Percentiles rank a stretch among this genome's conserved stretches.
phyloP scores from a whole-genome alignment of 1,140 invertebrate species.

The Reticulitermes speratus region DNA sequence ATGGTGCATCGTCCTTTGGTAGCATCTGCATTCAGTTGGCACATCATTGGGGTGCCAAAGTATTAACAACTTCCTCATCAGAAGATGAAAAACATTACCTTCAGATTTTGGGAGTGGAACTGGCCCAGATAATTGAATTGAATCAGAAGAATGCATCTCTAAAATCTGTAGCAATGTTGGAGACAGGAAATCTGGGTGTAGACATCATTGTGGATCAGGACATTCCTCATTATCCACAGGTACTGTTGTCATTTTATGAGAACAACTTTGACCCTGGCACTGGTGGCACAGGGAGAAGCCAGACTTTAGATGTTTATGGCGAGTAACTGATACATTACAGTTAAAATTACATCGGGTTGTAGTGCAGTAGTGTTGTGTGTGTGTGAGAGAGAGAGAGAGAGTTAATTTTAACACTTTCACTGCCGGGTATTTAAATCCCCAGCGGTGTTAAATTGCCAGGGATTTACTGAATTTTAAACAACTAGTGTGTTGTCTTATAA shows the following conservation, averaged over 20 bases:
- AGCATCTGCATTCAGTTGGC: conserved; percentile 50
- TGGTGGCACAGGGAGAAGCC: too few relatives aligned
- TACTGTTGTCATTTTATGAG: neutral
- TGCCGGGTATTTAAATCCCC: too few relatives aligned
- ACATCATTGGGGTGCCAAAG: conserved; percentile 52
- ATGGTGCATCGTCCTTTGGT: conserved; percentile 51
- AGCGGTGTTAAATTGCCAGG: too few relatives aligned
- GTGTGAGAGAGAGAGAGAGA: too few relatives aligned
- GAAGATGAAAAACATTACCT: conserved; percentile 48
- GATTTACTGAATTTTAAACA: too few relatives aligned
- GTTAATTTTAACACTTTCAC: too few relatives aligned
- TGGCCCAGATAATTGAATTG: conserved; percentile 50
- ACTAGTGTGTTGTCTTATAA: too few relatives aligned
- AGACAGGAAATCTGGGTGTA: conserved; percentile 52
- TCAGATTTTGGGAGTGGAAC: conserved; percentile 44
- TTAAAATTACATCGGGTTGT: too few relatives aligned
- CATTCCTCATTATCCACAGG: conserved; percentile 38
- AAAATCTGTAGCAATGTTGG: conserved; percentile 49
- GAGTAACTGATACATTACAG: too few relatives aligned
- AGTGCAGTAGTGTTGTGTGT: too few relatives aligned
- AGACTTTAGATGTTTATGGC: too few relatives aligned
- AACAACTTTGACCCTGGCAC: neutral
- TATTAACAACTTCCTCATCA: conserved; percentile 47
- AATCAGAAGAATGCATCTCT: conserved; percentile 44
- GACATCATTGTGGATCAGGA: conserved; percentile 50